Conservation (phyloP, 2,888 invertebrate genomes). For the Cyrtodaria siliqua region DNA sequence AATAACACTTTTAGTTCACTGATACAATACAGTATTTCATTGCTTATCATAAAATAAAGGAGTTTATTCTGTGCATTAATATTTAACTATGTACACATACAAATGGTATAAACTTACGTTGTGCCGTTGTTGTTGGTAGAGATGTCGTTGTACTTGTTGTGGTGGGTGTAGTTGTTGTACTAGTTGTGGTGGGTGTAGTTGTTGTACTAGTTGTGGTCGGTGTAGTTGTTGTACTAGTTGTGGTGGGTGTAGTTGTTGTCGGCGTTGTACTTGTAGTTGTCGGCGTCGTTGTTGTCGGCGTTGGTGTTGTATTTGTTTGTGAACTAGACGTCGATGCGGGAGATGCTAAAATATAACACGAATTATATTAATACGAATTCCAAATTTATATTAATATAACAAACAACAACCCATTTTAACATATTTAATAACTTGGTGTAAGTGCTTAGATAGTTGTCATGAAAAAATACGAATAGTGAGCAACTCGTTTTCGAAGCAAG, state of each 20-base stretch:
- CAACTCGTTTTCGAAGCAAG: too few species aligned
- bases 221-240: slow-evolving; percentile 12
- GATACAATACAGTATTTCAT: too few species aligned
- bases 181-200: slow-evolving; percentile 20
- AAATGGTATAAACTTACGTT: not conserved
- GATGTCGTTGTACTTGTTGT: slow-evolving; percentile 11
- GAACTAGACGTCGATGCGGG: slow-evolving; percentile 2
- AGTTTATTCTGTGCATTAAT: not conserved
- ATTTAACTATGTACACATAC: not conserved
- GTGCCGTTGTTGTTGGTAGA: not conserved
- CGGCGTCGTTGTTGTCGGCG: not conserved
- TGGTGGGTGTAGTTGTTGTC: slow-evolving; percentile 6
- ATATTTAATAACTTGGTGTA: too few species aligned
- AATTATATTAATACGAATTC: too few species aligned
- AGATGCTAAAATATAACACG: slow-evolving; percentile 8
- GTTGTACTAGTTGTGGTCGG: slow-evolving; percentile 6
- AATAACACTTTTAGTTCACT: too few species aligned
- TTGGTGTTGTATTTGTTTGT: slow-evolving; percentile 5
- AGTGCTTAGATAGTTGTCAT: too few species aligned
- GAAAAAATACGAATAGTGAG: too few species aligned
- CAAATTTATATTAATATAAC: too few species aligned
- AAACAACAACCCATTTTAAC: too few species aligned
- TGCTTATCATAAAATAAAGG: too few species aligned
- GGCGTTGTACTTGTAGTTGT: slow-evolving; percentile 9
- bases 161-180: slow-evolving; percentile 11